Conservation (phyloP, 1,140 invertebrate species). For the Cydia amplana region DNA sequence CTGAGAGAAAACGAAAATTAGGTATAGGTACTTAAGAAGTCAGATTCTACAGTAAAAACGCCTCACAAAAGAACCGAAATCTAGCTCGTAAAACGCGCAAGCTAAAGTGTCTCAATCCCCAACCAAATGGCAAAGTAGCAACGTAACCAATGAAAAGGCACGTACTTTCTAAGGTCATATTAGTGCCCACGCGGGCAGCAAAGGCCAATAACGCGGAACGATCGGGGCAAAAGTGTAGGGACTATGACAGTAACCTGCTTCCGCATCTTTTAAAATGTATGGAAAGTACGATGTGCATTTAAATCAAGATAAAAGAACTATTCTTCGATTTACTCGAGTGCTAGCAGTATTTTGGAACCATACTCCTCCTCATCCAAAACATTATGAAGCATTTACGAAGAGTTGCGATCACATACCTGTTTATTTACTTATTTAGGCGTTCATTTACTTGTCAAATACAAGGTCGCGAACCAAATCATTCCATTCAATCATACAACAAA, state of each 20-base stretch:
- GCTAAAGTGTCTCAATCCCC: not conserved
- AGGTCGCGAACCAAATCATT: too few species aligned
- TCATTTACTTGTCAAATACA: too few species aligned
- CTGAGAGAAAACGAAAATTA: not conserved
- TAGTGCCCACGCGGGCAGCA: constrained; percentile 25
- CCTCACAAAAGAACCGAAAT: not conserved
- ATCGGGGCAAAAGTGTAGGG: not conserved
- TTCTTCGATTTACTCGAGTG: too few species aligned
- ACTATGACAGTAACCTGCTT: not conserved
- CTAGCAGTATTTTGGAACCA: too few species aligned
- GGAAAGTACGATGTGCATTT: too few species aligned
- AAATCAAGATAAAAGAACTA: too few species aligned
- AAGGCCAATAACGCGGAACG: constrained; percentile 31
- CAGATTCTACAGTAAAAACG: not conserved
- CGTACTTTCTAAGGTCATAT: constrained; percentile 31
- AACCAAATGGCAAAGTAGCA: constrained; percentile 20
- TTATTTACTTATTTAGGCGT: too few species aligned
- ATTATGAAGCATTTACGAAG: too few species aligned
- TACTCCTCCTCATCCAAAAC: too few species aligned
- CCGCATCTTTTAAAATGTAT: not conserved
- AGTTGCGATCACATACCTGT: too few species aligned
- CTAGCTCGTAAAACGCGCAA: not conserved
- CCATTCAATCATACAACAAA: too few species aligned
- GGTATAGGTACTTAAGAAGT: not conserved
- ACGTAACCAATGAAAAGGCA: constrained; percentile 25